Conservation (phyloP, 2,113 vertebrate species). For the Siniperca knerii region DNA sequence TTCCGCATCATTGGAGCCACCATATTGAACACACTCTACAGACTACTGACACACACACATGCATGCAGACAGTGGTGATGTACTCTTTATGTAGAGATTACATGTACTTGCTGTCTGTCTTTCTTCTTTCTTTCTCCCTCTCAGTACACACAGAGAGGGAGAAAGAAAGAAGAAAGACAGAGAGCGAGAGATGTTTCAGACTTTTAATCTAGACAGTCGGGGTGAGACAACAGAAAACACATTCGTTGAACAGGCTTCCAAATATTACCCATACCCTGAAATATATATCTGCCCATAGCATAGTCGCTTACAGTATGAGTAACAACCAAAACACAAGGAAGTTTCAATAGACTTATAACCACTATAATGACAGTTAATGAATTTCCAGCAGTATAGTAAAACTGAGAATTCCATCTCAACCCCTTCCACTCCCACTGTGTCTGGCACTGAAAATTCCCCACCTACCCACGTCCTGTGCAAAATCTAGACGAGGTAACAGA, state of each 20-base stretch:
- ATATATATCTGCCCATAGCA: constrained; percentile 21
- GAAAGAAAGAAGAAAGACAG: neutral
- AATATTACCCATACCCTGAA: constrained; percentile 16
- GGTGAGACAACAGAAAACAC: constrained; percentile 32
- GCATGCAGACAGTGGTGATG: constrained; percentile 31
- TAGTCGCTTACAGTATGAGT: constrained; percentile 9
- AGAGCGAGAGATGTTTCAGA: neutral
- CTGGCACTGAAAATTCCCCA: constrained; percentile 20
- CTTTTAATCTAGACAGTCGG: constrained; percentile 43
- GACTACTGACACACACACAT: constrained; percentile 9
- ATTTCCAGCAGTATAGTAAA: constrained; percentile 10
- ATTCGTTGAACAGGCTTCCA: constrained; percentile 20
- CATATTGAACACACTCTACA: neutral
- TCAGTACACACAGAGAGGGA: no score
- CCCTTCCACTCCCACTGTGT: constrained; percentile 23
- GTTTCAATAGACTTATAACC: neutral
- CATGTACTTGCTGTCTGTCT: no score
- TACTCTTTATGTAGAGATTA: no score
- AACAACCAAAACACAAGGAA: constrained; percentile 6
- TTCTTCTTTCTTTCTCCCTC: no score
- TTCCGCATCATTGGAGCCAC: neutral
- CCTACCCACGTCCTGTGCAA: constrained; percentile 32
- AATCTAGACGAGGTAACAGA: constrained; percentile 2
- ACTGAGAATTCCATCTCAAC: constrained; percentile 7
- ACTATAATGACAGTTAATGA: neutral